Evolutionary conservation across 2,888 invertebrate species (phyloP), one percentile per base, ranked within the genome.

Genomic region (Tinea pellionella): DNA sequence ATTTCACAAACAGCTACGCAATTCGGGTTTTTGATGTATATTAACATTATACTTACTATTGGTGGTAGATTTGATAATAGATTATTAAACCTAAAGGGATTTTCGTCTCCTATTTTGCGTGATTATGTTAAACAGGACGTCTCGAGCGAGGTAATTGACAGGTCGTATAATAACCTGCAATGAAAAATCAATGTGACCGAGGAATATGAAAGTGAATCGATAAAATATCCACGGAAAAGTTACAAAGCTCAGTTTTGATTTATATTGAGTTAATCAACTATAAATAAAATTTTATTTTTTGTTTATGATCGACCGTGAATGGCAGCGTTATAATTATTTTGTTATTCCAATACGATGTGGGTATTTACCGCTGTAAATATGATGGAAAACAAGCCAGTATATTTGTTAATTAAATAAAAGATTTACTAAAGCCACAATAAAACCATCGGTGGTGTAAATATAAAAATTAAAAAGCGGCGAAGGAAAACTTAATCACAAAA

Each of bases 31-130:
- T 12, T 37, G 9, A 12, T 15, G 15, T 47, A 47, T n/a, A n/a
- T 47, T 47, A 47, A 15, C 7, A 15, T n/a, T 47, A 2, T 47
- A 73, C 88, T 85, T 77, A 88, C 88, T 66, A 88, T 85, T 67
- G 88, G 87, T 83, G 88, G 88, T 72, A 88, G 88, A 80, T 82
- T 88, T 75, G 88, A 81, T 83, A 88, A 85, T 68, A 88, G 87
- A 78, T 85, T 88, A 67, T 88, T 80, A 71, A 88, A 88, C 81
- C 79, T 88, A 70, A 88, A 88, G 63, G 86, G 81, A 70, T 86
- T 87, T 73, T 79, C 80, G 85, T 88, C 88, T 82, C 88, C 88
- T 88, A 88, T 88, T 86, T 87, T 88, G 87, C 80, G 78, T 12
- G 80, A 76, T 73, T 78, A 85, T 80, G 74, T 70, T 70, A 70